Base-by-base conservation (phyloP, 2,113 vertebrate genomes). In the Sakesphorus luctuosus region DNA sequence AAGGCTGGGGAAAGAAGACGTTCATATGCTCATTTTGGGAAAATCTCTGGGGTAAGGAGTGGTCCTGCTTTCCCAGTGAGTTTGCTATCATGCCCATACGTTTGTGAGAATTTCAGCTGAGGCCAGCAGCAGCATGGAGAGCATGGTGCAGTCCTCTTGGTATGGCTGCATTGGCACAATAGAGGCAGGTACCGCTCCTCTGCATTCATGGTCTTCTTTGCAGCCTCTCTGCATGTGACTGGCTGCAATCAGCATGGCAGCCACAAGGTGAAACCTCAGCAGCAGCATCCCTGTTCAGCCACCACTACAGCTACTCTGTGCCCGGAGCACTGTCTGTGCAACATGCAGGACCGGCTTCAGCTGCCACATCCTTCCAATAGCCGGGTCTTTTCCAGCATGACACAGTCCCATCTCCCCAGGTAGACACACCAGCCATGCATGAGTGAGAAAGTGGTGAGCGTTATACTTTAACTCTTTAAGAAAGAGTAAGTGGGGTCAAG, bases 211-310 rank as follows among this genome's bases (percentile, higher is more conserved):
- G 10, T n/a, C 16, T 63, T 47, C 23, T 69, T 61, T 66, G 49
- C 14, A 52, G 15, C 25, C 7, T 71, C 28, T 26, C 11, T 65
- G 8, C 1, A 3, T 6, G 20, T 0, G 5, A 7, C 28, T 18
- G 20, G 8, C 24, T 67, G 11, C 24, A 52, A 20, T 7, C 20
- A 86, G 47, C 16, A 12, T 1, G 5, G 56, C 36, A 74, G 50
- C 18, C 50, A 52, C 38, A 52, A 23, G 12, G 18, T 58, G 46
- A 61, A 78, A 52, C 24, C 14, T 52, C 4, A 15, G n/a, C 29
- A 58, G 24, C 0, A 3, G 11, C 0, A 0, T 4, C 20, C 3
- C 2, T 53, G 7, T 13, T 47, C n/a, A 62, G 18, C 33, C 44
- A 33, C 29, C 36, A 13, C 16, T 66, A 50, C 23, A 20, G 18